Base-by-base conservation (phyloP, 2,888 invertebrate species). In the Acronicta psi region DNA sequence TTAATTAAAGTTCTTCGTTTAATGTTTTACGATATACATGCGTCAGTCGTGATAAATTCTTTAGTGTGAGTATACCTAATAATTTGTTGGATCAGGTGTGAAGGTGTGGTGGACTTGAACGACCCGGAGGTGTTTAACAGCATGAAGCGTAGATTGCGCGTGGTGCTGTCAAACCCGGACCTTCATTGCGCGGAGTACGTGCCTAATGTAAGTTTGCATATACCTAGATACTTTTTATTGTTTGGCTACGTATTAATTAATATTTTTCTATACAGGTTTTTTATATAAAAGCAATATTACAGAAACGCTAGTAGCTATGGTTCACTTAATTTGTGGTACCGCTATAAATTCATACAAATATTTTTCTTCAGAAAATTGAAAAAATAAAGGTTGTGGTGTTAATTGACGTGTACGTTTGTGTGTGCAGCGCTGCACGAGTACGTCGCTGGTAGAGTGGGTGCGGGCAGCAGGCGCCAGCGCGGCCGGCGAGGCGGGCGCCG, bases 121-220 rank as follows among this genome's bases (percentile, higher is more conserved):
- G 93, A 93, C 51, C 93, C 93, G 0, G 93, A 94, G 56, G 90
- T 91, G 67, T 94, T 94, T 75, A 89, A 91, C 85, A 92, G 88
- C 58, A 92, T 94, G 80, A 99, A 99, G 89, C 96, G 98, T 69
- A 99, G 99, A 84, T 93, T 99, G 61, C 95, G 99, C 18, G 95
- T 98, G 75, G 99, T 99, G 52, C 94, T 99, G 31, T 98, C 99
- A 68, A 97, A 97, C 75, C 97, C 98, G 0, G 98, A 98, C 81
- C 91, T 97, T 59, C 96, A 97, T 77, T 96, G 96, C 80, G 95
- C 96, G 0, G 95, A 96, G 77, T 95, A 95, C 64, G 91, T 95
- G 58, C 95, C 95, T 0, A 95, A 94, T 50, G 95, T 95, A 76
- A 91, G 91, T 88, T 0, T 14, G 17, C 9, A 14, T 14, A 9